phyloP scores from a whole-genome alignment of 2,888 invertebrate genomes.

The Stramonita haemastoma region DNA sequence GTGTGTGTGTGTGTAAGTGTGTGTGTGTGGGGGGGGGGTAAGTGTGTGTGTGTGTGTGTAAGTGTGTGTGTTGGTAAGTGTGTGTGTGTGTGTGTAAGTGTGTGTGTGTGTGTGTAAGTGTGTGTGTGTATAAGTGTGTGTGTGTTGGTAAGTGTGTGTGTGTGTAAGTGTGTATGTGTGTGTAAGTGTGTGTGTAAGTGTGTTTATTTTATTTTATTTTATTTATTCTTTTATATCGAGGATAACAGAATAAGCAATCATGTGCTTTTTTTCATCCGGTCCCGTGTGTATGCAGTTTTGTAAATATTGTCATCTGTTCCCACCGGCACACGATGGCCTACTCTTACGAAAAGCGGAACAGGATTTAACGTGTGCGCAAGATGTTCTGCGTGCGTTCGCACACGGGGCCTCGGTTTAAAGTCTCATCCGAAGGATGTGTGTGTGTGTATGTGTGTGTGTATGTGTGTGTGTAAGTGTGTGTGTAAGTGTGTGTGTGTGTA shows the following conservation, averaged over 20 bases:
- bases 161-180: not conserved
- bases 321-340: too few relatives aligned
- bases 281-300: too few relatives aligned
- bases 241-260: too few relatives aligned
- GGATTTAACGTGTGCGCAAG: too few relatives aligned
- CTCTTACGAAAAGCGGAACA: too few relatives aligned
- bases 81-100: not conserved
- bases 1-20: not conserved
- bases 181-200: conserved; percentile 8
- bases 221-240: too few relatives aligned
- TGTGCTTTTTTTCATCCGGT: too few relatives aligned
- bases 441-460: not conserved
- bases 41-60: not conserved
- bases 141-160: not conserved
- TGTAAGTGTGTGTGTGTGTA: conserved; percentile 26
- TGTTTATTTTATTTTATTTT: too few relatives aligned
- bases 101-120: not conserved
- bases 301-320: too few relatives aligned
- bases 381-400: too few relatives aligned
- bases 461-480: conserved; percentile 23
- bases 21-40: not conserved
- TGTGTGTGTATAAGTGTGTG: not conserved
- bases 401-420: too few relatives aligned
- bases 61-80: not conserved
- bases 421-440: too few relatives aligned